Evolutionary conservation across 1,140 invertebrate genomes (phyloP), one percentile per base, ranked within the genome.

Genomic region (Capitella teleta): DNA sequence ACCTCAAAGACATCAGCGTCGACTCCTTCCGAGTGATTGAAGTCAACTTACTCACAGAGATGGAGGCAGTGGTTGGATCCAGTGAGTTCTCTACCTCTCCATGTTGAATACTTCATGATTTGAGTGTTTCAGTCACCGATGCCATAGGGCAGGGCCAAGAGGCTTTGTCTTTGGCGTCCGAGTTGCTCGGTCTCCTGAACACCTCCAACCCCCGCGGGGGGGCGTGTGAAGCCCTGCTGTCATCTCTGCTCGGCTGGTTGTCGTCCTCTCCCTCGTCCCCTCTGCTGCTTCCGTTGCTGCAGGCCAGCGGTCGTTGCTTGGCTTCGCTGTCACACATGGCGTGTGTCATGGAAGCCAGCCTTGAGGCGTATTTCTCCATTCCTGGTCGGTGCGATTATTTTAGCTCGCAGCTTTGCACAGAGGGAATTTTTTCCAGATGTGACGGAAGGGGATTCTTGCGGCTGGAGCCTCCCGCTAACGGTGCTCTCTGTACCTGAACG

Each of bases 1-100:
- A 75, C 42, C 55, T 78, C 19, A 46, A 76, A 0, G 70, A 71
- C 12, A 68, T 68, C 8, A 74, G 76, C 56, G 60, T 67, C n/a
- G 72, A 75, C 49, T 67, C 72, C n/a, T 74, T 82, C 37, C 72
- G 71, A 28, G 69, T 58, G 36, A 68, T 78, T 5, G 62, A 82
- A 25, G 66, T 72, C 3, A 72, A 73, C 47, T 74, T 82, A 60
- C 59, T 81, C 12, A 76, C 79, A 40, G 78, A 82, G 55, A 76
- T 79, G 59, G 80, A 80, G 62, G 65, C 64, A 3, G 72, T 79
- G 8, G 74, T 79, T 47, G 42, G 23, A 19, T 26, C 10, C 2
- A 18, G 42, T 44, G n/a, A 44, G 38, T 40, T 21, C 38, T 34
- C 32, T 6, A 18, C 14, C 6, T n/a, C n/a, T n/a, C n/a, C n/a